These are phyloP conservation scores for Rhinopithecus roxellana DNA, from an alignment of 2,113 vertebrate genomes.

Conservation along the genomic window DNA sequence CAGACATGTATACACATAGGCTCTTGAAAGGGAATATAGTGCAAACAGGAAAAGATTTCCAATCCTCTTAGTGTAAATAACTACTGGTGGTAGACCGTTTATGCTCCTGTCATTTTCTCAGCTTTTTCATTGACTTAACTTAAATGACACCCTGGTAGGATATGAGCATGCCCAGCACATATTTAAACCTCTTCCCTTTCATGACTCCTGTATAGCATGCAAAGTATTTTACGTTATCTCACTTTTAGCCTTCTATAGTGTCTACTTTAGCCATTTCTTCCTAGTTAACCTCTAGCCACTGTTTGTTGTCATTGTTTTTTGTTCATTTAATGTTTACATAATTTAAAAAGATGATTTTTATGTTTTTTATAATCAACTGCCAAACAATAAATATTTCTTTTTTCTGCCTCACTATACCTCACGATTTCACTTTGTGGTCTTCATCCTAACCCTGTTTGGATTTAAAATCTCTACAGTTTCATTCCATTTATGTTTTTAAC, in stretches of 20 bases:
- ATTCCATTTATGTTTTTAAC: neutral
- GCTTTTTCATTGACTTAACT: neutral
- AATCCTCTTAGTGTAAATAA: slow-evolving; percentile 3
- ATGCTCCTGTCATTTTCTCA: neutral
- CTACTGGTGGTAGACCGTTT: neutral
- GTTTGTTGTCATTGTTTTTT: neutral
- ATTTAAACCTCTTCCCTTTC: neutral
- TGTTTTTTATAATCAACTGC: neutral
- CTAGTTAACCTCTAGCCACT: neutral
- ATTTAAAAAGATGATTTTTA: slow-evolving; percentile 12
- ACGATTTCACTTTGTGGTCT: neutral
- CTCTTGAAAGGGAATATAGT: neutral
- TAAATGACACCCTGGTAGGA: neutral
- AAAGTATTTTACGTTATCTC: neutral
- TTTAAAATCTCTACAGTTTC: neutral
- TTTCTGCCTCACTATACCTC: neutral
- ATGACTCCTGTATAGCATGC: neutral
- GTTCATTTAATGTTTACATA: neutral
- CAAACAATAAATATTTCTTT: slow-evolving; percentile 9
- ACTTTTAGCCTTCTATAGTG: neutral
- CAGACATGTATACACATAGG: neutral
- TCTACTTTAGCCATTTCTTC: neutral
- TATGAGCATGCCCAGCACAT: neutral
- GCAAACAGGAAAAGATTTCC: neutral
- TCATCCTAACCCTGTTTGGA: neutral